phyloP scores from a whole-genome alignment of 2,113 vertebrate genomes.

The Aegotheles bennettii region DNA sequence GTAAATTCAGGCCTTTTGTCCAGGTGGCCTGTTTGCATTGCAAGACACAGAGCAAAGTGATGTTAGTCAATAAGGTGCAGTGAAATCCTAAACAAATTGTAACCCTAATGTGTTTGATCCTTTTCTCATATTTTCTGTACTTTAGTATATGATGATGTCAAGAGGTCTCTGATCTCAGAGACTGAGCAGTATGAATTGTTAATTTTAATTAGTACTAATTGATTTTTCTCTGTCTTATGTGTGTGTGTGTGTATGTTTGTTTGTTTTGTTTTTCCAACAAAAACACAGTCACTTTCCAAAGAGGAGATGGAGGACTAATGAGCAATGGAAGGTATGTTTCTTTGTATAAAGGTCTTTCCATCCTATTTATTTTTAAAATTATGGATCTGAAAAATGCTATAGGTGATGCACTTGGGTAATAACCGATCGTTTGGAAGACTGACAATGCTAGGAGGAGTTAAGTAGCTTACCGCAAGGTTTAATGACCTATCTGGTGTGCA shows the following conservation, averaged over 20 bases:
- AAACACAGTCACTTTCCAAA: conserved; percentile 93
- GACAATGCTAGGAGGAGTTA: conserved; percentile 62
- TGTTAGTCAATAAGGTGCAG: neutral
- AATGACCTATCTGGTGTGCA: conserved; percentile 74
- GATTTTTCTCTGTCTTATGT: conserved; percentile 48
- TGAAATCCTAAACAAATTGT: neutral
- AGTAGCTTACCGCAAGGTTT: conserved; percentile 63
- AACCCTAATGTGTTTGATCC: neutral
- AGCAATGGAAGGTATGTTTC: conserved; percentile 94
- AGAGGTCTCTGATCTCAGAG: neutral
- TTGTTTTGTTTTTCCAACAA: conserved; percentile 6
- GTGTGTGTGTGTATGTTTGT: neutral
- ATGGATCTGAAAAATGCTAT: conserved; percentile 4
- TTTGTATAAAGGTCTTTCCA: conserved; percentile 7
- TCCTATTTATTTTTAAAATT: conserved; percentile 33
- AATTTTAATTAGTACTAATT: conserved; percentile 66
- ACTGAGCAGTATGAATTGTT: conserved; percentile 30
- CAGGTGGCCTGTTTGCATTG: neutral
- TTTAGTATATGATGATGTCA: conserved; percentile 53
- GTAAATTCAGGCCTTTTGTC: conserved; percentile 2
- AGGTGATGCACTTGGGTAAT: conserved; percentile 24
- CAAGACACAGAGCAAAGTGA: neutral
- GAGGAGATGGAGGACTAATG: conserved; percentile 97
- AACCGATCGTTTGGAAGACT: conserved; percentile 37
- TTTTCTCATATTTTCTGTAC: conserved; percentile 16